phyloP scores from a whole-genome alignment of 2,797 vertebrate species.

The Brotula barbata region DNA sequence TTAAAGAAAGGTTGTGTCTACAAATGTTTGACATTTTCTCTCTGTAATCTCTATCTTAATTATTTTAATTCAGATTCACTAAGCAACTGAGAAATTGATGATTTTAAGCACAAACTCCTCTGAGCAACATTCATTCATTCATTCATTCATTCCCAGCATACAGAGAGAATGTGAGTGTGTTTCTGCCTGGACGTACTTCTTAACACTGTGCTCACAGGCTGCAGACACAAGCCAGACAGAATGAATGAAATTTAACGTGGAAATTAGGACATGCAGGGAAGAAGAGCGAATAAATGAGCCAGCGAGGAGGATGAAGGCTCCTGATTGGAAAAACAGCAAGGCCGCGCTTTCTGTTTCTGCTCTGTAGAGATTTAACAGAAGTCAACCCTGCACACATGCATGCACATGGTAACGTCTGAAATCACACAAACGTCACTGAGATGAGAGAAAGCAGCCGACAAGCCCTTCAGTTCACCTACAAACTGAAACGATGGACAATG shows the following conservation, averaged over 20 bases:
- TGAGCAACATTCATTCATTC: too few relatives aligned
- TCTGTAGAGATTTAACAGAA: conserved; percentile 33
- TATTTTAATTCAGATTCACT: too few relatives aligned
- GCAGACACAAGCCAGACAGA: conserved; percentile 35
- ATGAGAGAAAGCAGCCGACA: too few relatives aligned
- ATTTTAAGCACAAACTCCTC: too few relatives aligned
- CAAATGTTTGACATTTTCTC: too few relatives aligned
- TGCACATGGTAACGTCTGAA: conserved; percentile 25
- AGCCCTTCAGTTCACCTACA: too few relatives aligned
- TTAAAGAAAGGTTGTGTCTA: too few relatives aligned
- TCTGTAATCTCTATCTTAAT: too few relatives aligned
- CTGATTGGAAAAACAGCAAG: conserved; percentile 72
- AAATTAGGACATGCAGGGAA: conserved; percentile 69
- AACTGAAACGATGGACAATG: too few relatives aligned
- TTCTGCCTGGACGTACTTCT: conserved; percentile 34
- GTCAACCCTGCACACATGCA: conserved; percentile 22
- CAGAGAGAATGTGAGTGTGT: too few relatives aligned
- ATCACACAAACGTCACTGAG: neutral
- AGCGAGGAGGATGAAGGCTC: conserved; percentile 62
- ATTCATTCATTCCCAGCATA: too few relatives aligned
- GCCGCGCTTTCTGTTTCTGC: conserved; percentile 45
- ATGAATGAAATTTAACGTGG: conserved; percentile 57
- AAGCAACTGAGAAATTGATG: too few relatives aligned
- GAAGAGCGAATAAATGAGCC: conserved; percentile 67
- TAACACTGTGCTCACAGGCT: conserved; percentile 42